Base-by-base conservation (phyloP, 2,797 vertebrate species). In the Halcyon chelicuti region DNA sequence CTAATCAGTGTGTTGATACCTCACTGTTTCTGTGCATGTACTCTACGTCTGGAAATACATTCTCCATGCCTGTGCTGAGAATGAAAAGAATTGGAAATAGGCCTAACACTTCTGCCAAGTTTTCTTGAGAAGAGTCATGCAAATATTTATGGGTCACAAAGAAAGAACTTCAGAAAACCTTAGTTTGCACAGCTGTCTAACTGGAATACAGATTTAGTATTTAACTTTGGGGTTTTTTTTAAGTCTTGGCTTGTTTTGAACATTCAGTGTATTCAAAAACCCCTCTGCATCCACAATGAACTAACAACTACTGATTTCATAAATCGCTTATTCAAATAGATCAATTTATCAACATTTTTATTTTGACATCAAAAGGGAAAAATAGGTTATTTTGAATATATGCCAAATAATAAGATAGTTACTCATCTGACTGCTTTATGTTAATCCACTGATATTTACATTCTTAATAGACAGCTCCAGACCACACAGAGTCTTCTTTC, bases 91-190 rank as follows among this genome's bases (percentile, higher is more conserved):
- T 22, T 76, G 40, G 84, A 93, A 90, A 66, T 22, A 87, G 26
- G 39, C 23, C 57, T 39, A 62, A 73, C 5, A 60, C 3, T 62
- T 76, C 61, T 86, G 91, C 74, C 86, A 94, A 79, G 17, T 42
- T 86, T 85, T 76, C 68, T 60, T 85, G 31, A 79, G 46, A 79
- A 81, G 12, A 92, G 15, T 86, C 76, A 86, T 74, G 75, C 71
- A 89, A 94, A 85, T 91, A 88, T 77, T 28, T 61, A 63, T 33
- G 66, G 26, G 62, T 86, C 86, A 52, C 74, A 93, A 86, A 3
- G 4, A 81, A 92, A 67, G 51, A 86, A 68, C 33, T 86, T 88
- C 61, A 86, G 74, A 88, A 94, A 94, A 85, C n/a, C 58, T 87
- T 55, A 68, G 49, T 78, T 88, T 94, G 37, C 39, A 71, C 61